Evolutionary conservation across 2,888 invertebrate species (phyloP).

Genomic region (Amiota communis): DNA sequence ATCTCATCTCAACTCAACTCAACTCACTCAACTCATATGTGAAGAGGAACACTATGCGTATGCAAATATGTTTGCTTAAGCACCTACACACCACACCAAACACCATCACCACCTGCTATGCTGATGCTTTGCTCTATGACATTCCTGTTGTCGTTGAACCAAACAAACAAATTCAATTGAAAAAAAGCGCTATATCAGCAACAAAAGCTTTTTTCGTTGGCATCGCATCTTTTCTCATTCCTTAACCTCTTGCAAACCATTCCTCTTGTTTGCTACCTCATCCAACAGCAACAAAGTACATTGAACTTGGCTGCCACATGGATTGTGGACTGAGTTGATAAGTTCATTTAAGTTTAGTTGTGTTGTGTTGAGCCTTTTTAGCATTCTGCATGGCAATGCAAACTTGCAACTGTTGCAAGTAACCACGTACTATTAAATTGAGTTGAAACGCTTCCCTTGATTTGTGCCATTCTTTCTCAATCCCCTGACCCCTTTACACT

Average conservation of each 20-base stretch:
- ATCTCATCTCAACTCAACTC: too few species aligned
- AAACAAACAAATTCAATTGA: constrained; percentile 11
- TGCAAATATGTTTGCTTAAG: constrained; percentile 13
- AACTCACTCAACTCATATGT: too few species aligned
- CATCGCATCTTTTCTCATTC: not conserved
- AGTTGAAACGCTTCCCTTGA: constrained; percentile 45
- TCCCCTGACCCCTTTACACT: not conserved
- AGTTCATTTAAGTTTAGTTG: not conserved
- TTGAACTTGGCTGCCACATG: constrained; percentile 1
- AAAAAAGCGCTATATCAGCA: constrained; percentile 12
- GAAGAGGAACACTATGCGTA: not conserved
- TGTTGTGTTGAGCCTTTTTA: not conserved
- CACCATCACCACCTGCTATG: not conserved
- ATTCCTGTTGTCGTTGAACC: not conserved
- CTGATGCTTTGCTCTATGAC: not conserved
- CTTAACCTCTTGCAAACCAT: not conserved
- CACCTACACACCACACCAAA: not conserved
- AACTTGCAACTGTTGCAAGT: constrained; percentile 36
- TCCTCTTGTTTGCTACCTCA: not conserved
- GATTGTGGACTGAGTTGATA: not conserved
- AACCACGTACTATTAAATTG: constrained; percentile 36
- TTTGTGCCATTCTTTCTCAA: not conserved
- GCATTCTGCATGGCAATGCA: constrained; percentile 52
- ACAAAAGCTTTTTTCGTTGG: not conserved
- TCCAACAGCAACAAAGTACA: constrained; percentile 16